Conservation (phyloP, 2,113 vertebrate species). For the Gnathonemus longibarbis region DNA sequence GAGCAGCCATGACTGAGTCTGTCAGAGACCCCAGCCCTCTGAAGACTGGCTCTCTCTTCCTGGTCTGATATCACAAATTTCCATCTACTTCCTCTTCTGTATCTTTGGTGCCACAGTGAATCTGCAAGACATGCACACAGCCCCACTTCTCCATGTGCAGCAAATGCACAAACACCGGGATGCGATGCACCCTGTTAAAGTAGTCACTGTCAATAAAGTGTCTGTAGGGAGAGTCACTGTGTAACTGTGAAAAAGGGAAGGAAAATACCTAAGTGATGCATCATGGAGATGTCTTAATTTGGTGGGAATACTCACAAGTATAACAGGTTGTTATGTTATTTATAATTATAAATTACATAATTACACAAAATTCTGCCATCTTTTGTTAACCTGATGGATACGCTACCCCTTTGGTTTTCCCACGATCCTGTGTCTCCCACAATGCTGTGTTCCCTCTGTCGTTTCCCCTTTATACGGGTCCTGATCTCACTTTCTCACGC, state of each 20-base stretch:
- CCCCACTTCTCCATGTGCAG: not conserved
- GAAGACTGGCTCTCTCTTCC: not conserved
- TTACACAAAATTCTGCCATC: too few species aligned
- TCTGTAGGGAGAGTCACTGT: not conserved
- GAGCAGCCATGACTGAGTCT: not conserved
- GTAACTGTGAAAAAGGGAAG: not conserved
- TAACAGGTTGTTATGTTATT: too few species aligned
- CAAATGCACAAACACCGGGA: not conserved
- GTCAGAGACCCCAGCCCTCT: not conserved
- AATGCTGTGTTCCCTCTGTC: too few species aligned
- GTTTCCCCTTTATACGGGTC: too few species aligned
- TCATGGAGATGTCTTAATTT: too few species aligned
- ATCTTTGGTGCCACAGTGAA: not conserved
- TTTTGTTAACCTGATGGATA: too few species aligned
- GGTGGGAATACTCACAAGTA: too few species aligned
- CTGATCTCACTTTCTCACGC: too few species aligned
- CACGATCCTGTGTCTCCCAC: too few species aligned
- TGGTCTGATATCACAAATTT: not conserved
- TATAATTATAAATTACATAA: too few species aligned
- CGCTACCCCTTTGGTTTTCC: too few species aligned
- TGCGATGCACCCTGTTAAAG: not conserved
- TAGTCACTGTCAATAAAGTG: not conserved
- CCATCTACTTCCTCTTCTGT: not conserved
- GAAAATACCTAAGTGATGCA: not conserved
- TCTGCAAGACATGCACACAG: not conserved